Conservation (phyloP, 2,113 vertebrate genomes). For the Saguinus midas region DNA sequence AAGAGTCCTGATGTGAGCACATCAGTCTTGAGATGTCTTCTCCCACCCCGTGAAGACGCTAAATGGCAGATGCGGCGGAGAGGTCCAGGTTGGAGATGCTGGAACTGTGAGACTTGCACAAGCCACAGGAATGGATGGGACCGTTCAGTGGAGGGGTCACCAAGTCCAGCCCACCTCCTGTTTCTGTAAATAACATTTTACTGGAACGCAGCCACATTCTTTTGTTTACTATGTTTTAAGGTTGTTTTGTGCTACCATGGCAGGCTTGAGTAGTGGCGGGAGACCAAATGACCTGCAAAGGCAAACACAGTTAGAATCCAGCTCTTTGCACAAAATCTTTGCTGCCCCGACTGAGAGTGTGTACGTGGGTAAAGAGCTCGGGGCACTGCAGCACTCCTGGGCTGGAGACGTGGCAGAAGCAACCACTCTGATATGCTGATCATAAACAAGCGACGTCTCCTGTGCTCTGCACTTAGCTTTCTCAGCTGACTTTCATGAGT, state of each 20-base stretch:
- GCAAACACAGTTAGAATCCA: not conserved
- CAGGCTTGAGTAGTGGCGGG: not conserved
- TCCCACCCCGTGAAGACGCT: not conserved
- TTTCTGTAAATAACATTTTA: not conserved
- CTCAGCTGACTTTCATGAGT: too few relatives aligned
- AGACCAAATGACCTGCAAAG: not conserved
- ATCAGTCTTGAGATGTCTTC: not conserved
- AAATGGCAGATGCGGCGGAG: not conserved
- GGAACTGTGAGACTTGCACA: too few relatives aligned
- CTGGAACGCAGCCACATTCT: not conserved
- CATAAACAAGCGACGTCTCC: not conserved
- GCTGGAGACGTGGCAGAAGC: not conserved
- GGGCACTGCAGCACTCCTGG: fast-evolving
- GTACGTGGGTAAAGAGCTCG: not conserved
- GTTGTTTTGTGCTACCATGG: not conserved
- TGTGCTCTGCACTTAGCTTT: not conserved
- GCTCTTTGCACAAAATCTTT: too few relatives aligned
- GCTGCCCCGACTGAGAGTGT: too few relatives aligned
- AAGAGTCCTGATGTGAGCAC: not conserved
- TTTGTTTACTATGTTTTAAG: not conserved
- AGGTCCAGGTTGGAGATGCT: not conserved
- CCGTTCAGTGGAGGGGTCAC: too few relatives aligned
- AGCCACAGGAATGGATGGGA: not conserved
- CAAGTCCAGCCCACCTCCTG: not conserved
- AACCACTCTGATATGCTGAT: not conserved